These are phyloP conservation scores for Cephus nigrinus DNA, from an alignment of 2,888 invertebrate species.

Conservation along the genomic window DNA sequence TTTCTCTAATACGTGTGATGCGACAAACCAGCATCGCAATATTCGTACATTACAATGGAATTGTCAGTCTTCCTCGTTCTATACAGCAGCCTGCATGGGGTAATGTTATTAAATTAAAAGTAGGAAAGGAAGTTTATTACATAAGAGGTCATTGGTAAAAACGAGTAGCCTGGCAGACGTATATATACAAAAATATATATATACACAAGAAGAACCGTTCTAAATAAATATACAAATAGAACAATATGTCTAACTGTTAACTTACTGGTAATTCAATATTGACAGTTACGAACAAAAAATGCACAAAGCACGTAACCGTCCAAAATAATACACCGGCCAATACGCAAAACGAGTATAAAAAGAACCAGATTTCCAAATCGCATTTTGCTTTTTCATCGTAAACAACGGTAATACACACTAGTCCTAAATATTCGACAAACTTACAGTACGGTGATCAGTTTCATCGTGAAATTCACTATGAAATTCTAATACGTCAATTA, in stretches of 20 bases:
- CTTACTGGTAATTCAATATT: not conserved
- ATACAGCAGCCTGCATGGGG: constrained; percentile 32
- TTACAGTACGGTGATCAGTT: not conserved
- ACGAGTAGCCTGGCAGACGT: not conserved
- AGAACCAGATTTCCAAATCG: not conserved
- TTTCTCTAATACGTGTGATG: not conserved
- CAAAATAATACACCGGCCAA: not conserved
- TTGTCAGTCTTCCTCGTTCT: constrained; percentile 37
- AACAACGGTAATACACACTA: not conserved
- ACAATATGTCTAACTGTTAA: not conserved
- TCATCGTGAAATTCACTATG: not conserved
- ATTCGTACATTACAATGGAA: constrained; percentile 23
- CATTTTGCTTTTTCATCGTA: not conserved
- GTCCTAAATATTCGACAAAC: not conserved
- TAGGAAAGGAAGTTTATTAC: not conserved
- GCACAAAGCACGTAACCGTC: not conserved
- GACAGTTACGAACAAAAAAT: not conserved
- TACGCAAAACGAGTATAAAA: not conserved
- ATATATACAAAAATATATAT: not conserved
- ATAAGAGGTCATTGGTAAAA: not conserved
- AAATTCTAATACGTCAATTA: constrained; percentile 19
- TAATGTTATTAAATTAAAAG: constrained; percentile 2
- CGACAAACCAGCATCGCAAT: constrained; percentile 6
- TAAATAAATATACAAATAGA: not conserved
- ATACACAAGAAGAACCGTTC: not conserved